Base-by-base conservation (phyloP, 2,797 vertebrate species). In the Argyrosomus regius region DNA sequence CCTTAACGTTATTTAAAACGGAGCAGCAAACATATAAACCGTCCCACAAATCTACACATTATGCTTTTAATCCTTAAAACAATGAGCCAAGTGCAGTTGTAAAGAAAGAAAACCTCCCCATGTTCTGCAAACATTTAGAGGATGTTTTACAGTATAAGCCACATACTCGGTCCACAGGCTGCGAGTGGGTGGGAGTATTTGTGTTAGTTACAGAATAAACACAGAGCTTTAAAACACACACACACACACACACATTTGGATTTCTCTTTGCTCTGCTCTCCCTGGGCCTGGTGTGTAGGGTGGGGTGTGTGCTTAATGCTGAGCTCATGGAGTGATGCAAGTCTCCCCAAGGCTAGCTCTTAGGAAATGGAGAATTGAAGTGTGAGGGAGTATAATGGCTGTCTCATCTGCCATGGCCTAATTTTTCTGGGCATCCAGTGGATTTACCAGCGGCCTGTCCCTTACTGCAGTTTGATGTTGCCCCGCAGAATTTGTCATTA, bases 181-280 rank as follows among this genome's bases (percentile, higher is more conserved):
- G 77, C 60, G 84, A 85, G 88, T 85, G 90, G 85, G 90, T 89
- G 88, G 90, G 83, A 82, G 77, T 91, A 63, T 94, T 93, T 95
- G 89, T 91, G 88, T 93, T 92, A 52, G 93, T 87, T 85, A 94
- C 91, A 89, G 82, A 72, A 86, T 90, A 93, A 91, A 93, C 90
- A 94, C 3, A 45, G 63, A 76, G 77, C 39, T 39, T 59, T 67
- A 13, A 75, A 72, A 65, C 68, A 56, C 64, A 71, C 60, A 82
- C 64, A 59, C 73, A 57, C 68, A 60, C 64, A 71, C 60, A 82
- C 64, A 59, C 74, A 57, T 65, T 82, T 84, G 57, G 64, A 63
- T 74, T 39, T 72, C 43, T 70, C 57, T 81, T 53, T 45, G 60
- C 76, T 77, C 71, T 62, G 72, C 70, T 77, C 78, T 81, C 86